Percentiles rank a stretch among this genome's conserved stretches.
Evolutionary conservation across 2,113 vertebrate species (phyloP).

Genomic region (Labrus mixtus): DNA sequence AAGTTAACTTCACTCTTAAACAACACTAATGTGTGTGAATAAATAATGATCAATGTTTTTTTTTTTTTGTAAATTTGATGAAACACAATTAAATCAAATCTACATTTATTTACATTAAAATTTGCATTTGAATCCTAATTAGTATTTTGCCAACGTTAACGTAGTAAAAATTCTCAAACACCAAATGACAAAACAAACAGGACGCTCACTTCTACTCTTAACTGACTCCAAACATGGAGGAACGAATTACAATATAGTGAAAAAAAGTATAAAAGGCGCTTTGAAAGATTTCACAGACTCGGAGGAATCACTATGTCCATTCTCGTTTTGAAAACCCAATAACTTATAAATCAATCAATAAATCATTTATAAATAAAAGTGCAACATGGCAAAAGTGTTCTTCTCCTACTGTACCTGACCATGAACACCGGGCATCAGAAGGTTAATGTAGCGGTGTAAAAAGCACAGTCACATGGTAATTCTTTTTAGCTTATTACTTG

Average conservation of each 20-base stretch:
- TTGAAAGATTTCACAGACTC: constrained; percentile 7
- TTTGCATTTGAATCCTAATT: constrained; percentile 14
- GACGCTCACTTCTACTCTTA: not conserved
- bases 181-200: not conserved
- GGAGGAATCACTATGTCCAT: not conserved
- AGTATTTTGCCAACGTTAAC: not conserved
- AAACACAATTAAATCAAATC: constrained; percentile 27
- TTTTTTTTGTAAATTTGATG: constrained; percentile 18
- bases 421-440: not conserved
- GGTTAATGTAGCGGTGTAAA: not conserved
- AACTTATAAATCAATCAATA: constrained; percentile 10
- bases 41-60: constrained; percentile 38
- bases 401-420: not conserved
- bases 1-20: not conserved
- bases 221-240: not conserved
- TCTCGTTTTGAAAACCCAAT: constrained; percentile 1
- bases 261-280: too few species aligned
- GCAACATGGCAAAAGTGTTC: constrained; percentile 15
- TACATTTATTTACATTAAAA: constrained; percentile 51
- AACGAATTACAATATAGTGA: not conserved
- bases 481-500: constrained; percentile 43
- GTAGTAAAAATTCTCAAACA: constrained; percentile 2
- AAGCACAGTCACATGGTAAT: constrained; percentile 32
- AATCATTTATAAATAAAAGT: constrained; percentile 19
- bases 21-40: constrained; percentile 40